Conservation (phyloP, 1,140 invertebrate genomes). For the Meloidogyne floridensis region DNA sequence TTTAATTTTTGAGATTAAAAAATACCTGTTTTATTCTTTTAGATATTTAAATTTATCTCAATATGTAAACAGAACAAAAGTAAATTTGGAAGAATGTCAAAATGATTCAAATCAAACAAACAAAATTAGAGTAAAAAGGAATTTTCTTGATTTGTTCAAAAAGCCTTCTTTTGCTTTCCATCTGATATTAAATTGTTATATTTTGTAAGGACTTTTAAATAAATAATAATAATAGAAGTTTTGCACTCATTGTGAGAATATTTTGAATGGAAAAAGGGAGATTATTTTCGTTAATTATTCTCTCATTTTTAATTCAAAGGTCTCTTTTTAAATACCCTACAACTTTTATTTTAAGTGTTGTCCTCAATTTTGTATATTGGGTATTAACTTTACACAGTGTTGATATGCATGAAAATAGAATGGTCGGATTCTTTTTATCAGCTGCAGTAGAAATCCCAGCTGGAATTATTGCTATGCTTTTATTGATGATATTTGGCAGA, state of each 20-base stretch:
- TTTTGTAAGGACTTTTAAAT: conserved; percentile 39
- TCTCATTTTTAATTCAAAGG: too few relatives aligned
- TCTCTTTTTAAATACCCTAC: too few relatives aligned
- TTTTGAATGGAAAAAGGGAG: too few relatives aligned
- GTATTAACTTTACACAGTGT: conserved; percentile 49
- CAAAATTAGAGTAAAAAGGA: conserved; percentile 10
- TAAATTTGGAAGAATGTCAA: conserved; percentile 42
- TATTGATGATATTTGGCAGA: conserved; percentile 45
- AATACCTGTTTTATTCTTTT: neutral
- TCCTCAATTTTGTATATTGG: conserved; percentile 54
- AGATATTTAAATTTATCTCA: conserved; percentile 36
- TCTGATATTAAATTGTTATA: conserved; percentile 52
- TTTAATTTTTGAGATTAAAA: conserved; percentile 1
- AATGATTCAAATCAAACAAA: conserved; percentile 15
- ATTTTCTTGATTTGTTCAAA: conserved; percentile 47
- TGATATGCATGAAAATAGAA: conserved; percentile 52
- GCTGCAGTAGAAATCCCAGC: conserved; percentile 53
- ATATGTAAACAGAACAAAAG: conserved; percentile 43
- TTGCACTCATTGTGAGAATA: too few relatives aligned
- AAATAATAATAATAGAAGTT: too few relatives aligned
- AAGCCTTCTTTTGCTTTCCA: conserved; percentile 40
- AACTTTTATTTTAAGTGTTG: conserved; percentile 32
- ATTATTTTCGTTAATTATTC: too few relatives aligned
- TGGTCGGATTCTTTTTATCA: conserved; percentile 55
- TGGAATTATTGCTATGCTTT: conserved; percentile 45